Conservation (phyloP, 1,140 invertebrate genomes). For the Neotoxoptera formosana region DNA sequence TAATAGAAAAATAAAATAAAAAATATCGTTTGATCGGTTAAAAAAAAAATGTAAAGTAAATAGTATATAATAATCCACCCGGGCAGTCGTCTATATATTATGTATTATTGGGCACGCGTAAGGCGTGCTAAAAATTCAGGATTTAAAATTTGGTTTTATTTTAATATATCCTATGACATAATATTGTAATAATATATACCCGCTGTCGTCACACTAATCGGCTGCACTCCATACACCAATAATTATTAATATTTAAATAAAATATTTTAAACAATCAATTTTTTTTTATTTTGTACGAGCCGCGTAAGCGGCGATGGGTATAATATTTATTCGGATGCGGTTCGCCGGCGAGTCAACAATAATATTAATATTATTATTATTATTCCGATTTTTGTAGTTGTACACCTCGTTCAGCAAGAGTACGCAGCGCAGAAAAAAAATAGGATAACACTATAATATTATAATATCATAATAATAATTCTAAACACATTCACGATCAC, state of each 20-base stretch:
- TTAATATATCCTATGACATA: conserved; percentile 22
- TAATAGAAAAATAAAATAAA: background rate
- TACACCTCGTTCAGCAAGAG: background rate
- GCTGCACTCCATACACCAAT: background rate
- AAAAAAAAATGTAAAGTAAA: background rate
- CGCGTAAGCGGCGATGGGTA: background rate
- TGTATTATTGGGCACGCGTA: conserved; percentile 15
- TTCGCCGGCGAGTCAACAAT: background rate
- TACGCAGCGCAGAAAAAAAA: background rate
- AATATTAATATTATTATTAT: background rate
- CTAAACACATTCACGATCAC: conserved; percentile 42
- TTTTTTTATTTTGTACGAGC: background rate
- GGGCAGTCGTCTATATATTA: conserved; percentile 19
- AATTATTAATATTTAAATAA: background rate
- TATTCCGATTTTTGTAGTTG: background rate
- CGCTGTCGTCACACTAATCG: conserved; percentile 26
- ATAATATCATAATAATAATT: background rate
- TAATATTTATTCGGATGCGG: background rate
- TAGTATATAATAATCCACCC: background rate
- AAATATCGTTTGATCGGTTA: background rate
- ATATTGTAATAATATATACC: background rate
- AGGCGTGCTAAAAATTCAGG: background rate
- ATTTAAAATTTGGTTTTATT: conserved; percentile 25
- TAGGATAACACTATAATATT: background rate
- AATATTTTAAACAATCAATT: background rate